A percentile compares a stretch with the other conserved stretches of the same genome.
Evolutionary conservation across 2,797 vertebrate species (phyloP).

Genomic region (Halcyon chelicuti): DNA sequence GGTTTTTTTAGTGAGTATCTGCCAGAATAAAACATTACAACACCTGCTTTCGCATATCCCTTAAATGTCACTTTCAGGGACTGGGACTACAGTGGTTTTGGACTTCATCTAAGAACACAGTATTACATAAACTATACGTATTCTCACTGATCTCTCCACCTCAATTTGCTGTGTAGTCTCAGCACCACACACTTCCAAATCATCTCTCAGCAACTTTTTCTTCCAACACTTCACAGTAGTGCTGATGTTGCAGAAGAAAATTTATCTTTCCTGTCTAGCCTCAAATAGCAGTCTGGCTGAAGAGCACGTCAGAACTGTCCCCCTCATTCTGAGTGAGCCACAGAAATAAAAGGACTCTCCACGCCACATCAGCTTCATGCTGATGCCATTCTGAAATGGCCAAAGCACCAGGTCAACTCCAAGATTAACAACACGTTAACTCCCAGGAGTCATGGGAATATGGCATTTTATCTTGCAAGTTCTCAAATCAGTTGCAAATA

Average conservation of each 20-base stretch:
- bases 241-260: not conserved
- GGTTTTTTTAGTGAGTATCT: not conserved
- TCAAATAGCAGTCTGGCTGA: not conserved
- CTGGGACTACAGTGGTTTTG: not conserved
- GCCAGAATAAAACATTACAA: not conserved
- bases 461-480: not conserved
- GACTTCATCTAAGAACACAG: not conserved
- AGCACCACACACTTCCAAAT: not conserved
- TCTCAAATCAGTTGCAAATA: not conserved
- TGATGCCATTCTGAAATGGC: not conserved
- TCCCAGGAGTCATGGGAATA: not conserved
- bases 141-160: not conserved
- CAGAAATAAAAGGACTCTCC: not conserved
- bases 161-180: not conserved
- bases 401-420: not conserved
- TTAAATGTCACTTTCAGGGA: not conserved
- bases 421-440: not conserved
- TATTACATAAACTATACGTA: not conserved
- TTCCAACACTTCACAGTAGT: not conserved
- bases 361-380: not conserved
- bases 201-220: not conserved
- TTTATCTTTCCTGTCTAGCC: not conserved
- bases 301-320: not conserved
- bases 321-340: rapidly evolving
- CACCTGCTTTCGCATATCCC: not conserved